Conservation (phyloP, 1,140 invertebrate species). For the Hydropsyche tenuis region DNA sequence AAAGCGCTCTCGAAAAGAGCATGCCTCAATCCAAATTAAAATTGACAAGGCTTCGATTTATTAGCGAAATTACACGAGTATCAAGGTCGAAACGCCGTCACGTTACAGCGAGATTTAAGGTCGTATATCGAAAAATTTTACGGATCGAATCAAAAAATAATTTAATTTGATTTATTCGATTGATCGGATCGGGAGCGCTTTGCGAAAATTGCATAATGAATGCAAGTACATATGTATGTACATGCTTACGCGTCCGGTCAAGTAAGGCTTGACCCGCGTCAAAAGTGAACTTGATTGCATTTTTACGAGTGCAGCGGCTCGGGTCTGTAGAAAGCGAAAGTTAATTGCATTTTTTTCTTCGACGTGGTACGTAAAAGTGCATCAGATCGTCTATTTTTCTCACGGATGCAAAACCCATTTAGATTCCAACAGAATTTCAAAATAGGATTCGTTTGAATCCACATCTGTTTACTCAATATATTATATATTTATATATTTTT, state of each 20-base stretch:
- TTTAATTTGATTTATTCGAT: too few relatives aligned
- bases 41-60: conserved; percentile 24
- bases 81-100: conserved; percentile 14
- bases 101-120: neutral
- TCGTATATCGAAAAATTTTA: too few relatives aligned
- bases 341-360: neutral
- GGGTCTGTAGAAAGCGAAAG: neutral
- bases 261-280: conserved; percentile 6
- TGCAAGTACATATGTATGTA: neutral
- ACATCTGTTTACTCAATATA: too few relatives aligned
- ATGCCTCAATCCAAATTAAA: conserved; percentile 16
- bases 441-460: too few relatives aligned
- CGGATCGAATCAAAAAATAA: too few relatives aligned
- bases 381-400: too few relatives aligned
- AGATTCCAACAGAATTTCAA: too few relatives aligned
- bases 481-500: too few relatives aligned
- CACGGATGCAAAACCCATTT: too few relatives aligned
- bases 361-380: too few relatives aligned
- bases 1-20: too few relatives aligned
- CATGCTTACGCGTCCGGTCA: neutral
- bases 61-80: conserved; percentile 18
- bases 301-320: conserved; percentile 7
- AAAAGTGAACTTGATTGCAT: conserved; percentile 26
- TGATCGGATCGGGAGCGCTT: too few relatives aligned
- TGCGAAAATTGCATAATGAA: neutral